Conservation (phyloP, 2,888 invertebrate species). For the Drosophila borealis region DNA sequence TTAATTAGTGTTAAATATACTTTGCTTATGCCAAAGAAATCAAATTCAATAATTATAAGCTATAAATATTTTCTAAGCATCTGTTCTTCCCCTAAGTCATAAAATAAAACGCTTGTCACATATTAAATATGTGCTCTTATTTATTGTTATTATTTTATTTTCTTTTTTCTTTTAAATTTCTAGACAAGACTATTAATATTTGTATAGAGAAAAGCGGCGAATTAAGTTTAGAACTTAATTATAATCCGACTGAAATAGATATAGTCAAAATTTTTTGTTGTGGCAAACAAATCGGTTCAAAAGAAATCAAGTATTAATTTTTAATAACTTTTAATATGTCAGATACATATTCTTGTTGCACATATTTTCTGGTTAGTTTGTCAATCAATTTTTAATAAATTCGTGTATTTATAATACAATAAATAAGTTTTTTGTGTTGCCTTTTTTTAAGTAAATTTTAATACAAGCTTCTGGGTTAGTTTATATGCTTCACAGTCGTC, state of each 20-base stretch:
- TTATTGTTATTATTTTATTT: conserved; percentile 18
- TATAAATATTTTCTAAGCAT: not conserved
- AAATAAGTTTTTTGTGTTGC: too few relatives aligned
- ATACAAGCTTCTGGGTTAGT: conserved; percentile 1
- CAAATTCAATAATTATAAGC: not conserved
- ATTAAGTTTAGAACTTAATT: conserved; percentile 10
- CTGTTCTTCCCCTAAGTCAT: conserved; percentile 29
- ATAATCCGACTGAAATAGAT: not conserved
- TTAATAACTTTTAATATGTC: not conserved
- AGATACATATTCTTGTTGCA: not conserved
- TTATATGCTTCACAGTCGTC: conserved; percentile 2
- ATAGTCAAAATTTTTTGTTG: not conserved
- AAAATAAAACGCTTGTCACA: conserved; percentile 43
- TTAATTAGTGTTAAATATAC: conserved; percentile 26
- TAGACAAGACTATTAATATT: not conserved
- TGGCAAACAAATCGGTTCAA: not conserved
- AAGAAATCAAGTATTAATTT: not conserved
- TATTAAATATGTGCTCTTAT: conserved; percentile 34
- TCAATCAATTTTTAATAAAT: not conserved
- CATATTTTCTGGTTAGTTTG: not conserved
- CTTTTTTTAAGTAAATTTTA: not conserved
- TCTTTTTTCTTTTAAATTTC: not conserved
- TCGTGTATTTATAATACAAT: not conserved
- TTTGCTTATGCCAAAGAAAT: not conserved
- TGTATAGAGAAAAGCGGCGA: conserved; percentile 2